Conservation (phyloP, 2,113 vertebrate genomes). For the Leptodactylus fuscus region DNA sequence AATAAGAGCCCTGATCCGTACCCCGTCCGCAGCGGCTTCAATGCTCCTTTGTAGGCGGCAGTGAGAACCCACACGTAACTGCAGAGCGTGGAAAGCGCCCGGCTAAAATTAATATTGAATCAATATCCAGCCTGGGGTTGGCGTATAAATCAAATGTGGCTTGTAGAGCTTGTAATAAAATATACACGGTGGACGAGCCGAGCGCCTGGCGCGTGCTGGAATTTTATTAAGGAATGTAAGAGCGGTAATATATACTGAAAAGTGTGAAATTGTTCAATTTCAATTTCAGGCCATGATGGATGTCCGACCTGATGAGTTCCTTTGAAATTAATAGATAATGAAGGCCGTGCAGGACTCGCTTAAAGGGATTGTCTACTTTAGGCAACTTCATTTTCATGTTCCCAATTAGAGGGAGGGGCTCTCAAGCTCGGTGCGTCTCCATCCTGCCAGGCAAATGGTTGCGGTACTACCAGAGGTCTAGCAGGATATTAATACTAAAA, state of each 20-base stretch:
- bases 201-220: slow-evolving; percentile 32
- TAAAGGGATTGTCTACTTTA: neutral
- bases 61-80: slow-evolving; percentile 35
- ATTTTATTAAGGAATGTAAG: slow-evolving; percentile 59
- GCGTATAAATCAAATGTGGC: slow-evolving; percentile 63
- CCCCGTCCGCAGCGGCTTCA: neutral
- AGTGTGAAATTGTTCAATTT: slow-evolving; percentile 60
- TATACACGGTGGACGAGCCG: slow-evolving; percentile 48
- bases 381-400: no score
- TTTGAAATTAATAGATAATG: neutral
- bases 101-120: slow-evolving; percentile 58
- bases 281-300: slow-evolving; percentile 59
- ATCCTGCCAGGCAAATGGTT: no score
- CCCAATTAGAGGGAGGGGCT: no score
- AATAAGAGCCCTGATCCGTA: neutral
- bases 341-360: neutral
- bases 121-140: slow-evolving; percentile 64
- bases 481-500: no score
- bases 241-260: slow-evolving; percentile 62
- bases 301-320: neutral
- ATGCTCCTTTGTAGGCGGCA: neutral
- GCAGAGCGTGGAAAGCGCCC: neutral
- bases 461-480: no score
- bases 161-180: slow-evolving; percentile 64
- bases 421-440: no score